Percentiles rank a stretch among this genome's conserved stretches.
phyloP scores from a whole-genome alignment of 2,113 vertebrate genomes.

The Mastomys coucha region DNA sequence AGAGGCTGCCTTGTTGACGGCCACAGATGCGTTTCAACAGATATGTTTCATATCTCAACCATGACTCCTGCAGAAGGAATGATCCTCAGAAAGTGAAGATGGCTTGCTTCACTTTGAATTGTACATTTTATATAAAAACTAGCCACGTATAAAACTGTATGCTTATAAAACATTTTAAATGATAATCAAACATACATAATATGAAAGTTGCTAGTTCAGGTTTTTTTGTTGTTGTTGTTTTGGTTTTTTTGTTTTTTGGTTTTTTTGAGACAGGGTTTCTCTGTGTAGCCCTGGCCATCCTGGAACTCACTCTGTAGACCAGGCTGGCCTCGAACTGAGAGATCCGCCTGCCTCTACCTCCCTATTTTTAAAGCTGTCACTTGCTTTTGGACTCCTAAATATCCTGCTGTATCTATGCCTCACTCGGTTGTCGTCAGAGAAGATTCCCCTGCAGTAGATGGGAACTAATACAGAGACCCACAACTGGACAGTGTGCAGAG shows the following conservation, averaged over 20 bases:
- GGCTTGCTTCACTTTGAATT: neutral
- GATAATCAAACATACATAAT: neutral
- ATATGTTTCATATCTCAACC: neutral
- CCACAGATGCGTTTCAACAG: neutral
- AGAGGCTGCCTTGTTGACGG: neutral
- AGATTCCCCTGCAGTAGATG: neutral
- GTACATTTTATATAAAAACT: neutral
- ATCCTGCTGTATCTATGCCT: neutral
- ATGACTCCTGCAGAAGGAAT: neutral
- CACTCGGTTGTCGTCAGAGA: too few species aligned
- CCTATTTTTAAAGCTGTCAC: neutral
- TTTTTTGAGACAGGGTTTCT: too few species aligned
- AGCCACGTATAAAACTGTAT: neutral
- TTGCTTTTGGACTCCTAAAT: neutral
- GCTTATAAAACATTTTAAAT: neutral
- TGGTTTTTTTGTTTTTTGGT: too few species aligned
- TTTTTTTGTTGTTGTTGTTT: too few species aligned
- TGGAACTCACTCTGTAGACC: too few species aligned
- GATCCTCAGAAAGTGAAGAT: neutral
- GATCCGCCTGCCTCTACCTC: too few species aligned
- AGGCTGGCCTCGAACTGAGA: too few species aligned
- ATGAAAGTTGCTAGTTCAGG: neutral
- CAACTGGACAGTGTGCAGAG: neutral
- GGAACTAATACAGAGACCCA: neutral
- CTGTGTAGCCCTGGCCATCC: too few species aligned